Conservation (phyloP, 2,888 invertebrate genomes). For the Xanthia icteritia region DNA sequence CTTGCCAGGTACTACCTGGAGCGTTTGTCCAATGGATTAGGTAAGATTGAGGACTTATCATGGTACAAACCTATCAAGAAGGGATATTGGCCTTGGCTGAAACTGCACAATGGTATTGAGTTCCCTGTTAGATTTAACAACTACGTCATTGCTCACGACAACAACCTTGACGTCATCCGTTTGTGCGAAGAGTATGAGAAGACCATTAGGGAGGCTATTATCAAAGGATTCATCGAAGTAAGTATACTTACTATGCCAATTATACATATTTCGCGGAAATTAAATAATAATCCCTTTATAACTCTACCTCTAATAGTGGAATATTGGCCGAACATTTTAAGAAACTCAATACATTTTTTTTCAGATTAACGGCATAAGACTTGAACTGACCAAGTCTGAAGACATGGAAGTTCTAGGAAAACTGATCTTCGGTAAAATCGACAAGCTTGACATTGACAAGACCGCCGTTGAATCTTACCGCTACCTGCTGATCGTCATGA, state of each 20-base stretch:
- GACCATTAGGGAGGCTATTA: conserved; percentile 90
- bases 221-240: conserved; percentile 89
- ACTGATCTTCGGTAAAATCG: conserved; percentile 86
- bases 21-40: conserved; percentile 88
- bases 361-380: conserved; percentile 81
- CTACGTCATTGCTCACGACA: conserved; percentile 77
- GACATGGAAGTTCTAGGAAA: conserved; percentile 90
- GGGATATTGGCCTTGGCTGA: conserved; percentile 91
- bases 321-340: not conserved
- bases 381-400: conserved; percentile 82
- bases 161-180: conserved; percentile 75
- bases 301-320: not conserved
- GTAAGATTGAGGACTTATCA: conserved; percentile 84
- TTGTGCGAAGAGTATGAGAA: conserved; percentile 85
- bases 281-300: not conserved
- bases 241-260: conserved; percentile 43
- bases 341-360: not conserved
- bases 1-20: conserved; percentile 91
- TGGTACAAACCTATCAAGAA: conserved; percentile 84
- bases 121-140: conserved; percentile 88
- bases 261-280: not conserved
- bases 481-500: conserved; percentile 90
- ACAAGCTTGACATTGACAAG: conserved; percentile 82
- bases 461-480: conserved; percentile 88
- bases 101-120: conserved; percentile 89